Percentiles rank a stretch among this genome's conserved stretches.
Evolutionary conservation across 2,797 vertebrate genomes (phyloP).

Genomic region (Macrochelys suwanniensis): DNA sequence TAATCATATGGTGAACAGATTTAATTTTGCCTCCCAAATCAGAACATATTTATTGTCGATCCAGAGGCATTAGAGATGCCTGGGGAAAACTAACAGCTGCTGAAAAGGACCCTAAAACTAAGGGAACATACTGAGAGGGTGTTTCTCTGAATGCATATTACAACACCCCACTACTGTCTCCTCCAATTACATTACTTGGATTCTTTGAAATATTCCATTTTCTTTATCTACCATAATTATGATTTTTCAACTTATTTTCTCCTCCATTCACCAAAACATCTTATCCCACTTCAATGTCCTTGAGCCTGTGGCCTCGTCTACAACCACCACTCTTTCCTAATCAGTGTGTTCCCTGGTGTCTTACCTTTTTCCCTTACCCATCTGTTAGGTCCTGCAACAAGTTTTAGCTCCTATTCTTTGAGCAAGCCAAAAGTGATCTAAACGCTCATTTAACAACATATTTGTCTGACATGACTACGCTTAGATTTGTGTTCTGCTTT

Average conservation of each 20-base stretch:
- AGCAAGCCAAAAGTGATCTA: background rate
- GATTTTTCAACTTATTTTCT: conserved; percentile 59
- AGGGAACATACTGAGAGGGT: background rate
- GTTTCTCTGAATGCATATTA: background rate
- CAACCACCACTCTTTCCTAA: conserved; percentile 43
- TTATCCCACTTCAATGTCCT: background rate
- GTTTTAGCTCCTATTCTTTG: background rate
- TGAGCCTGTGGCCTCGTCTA: conserved; percentile 7
- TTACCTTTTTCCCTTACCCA: background rate
- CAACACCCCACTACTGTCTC: background rate
- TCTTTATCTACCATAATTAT: background rate
- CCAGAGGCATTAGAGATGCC: background rate
- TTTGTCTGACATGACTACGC: conserved; percentile 1
- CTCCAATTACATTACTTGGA: background rate
- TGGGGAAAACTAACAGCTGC: background rate
- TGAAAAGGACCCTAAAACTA: background rate
- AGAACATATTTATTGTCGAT: background rate
- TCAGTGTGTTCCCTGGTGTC: background rate
- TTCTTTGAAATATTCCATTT: background rate
- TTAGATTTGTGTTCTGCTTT: conserved; percentile 5
- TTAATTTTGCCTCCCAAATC: background rate
- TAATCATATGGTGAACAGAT: background rate
- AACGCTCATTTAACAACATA: background rate
- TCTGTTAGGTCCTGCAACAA: background rate
- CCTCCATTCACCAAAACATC: conserved; percentile 9